Base-by-base conservation (phyloP, 2,888 invertebrate species). In the Limnephilus lunatus region DNA sequence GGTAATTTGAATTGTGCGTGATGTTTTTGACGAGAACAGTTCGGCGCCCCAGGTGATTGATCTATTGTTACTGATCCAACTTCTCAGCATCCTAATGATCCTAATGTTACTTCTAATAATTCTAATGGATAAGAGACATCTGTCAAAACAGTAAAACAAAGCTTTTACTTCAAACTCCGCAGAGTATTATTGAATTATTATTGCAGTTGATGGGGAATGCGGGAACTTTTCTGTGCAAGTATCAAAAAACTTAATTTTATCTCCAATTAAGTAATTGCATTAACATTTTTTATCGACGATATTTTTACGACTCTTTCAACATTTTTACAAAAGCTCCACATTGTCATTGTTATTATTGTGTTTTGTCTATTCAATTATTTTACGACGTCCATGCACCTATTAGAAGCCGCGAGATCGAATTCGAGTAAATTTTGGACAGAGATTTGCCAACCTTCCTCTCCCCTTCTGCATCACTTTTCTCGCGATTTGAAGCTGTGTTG, bases 1-100 rank as follows among this genome's bases (percentile, higher is more conserved):
- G 19, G 82, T 82, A 15, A 82, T 82, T 82, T 82, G 82, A 82
- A 32, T 82, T 82, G 32, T 82, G 82, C 82, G 82, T 82, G 82
- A 82, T 82, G 68, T 68, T 68, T 68, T 32, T 82, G 30, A 32
- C 82, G 82, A 82, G 82, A 32, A 32, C 15, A 32, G 31, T 32
- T 82, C 31, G 7, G 68, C 68, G n/a, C n/a, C 68, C 53, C 68
- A 68, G n/a, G 25, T 32, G 82, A 82, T 82, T 82, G 32, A 82
- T 82, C 82, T 82, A 32, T 31, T 82, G 19, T 82, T 82, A 82
- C 32, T 68, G n/a, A 68, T 68, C 68, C n/a, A 25, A 68, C 68
- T 68, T 68, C 68, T 68, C n/a, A 68, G n/a, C 25, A n/a, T 68
- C 68, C 68, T 68, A 68, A 53, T 53, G 19, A 19, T 53, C 19